Conservation (phyloP, 1,140 invertebrate genomes). For the Thereuonema tuberculata region DNA sequence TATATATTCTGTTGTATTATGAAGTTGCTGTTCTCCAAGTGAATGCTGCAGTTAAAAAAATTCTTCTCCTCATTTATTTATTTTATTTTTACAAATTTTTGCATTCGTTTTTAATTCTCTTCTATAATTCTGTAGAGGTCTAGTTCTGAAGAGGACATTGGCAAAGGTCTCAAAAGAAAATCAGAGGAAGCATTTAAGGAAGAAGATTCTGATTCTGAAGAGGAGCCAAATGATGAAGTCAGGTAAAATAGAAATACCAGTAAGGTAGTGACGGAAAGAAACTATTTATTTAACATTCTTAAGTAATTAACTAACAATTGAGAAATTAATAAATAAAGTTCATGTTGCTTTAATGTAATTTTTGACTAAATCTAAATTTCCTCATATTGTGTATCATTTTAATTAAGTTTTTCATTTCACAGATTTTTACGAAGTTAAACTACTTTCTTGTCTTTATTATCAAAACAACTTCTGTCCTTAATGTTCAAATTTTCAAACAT, state of each 20-base stretch:
- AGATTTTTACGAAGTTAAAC: not conserved
- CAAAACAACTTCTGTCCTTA: not conserved
- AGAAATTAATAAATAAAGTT: not conserved
- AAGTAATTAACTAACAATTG: not conserved
- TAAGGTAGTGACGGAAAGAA: not conserved
- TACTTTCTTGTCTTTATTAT: not conserved
- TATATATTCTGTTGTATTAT: no score
- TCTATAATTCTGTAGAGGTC: no score
- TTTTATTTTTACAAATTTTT: no score
- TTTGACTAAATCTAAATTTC: no score
- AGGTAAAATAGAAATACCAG: conserved; percentile 24
- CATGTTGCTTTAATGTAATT: not conserved
- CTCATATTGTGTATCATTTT: not conserved
- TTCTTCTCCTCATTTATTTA: no score
- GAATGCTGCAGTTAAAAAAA: no score
- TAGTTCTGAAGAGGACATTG: no score
- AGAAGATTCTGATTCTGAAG: conserved; percentile 44
- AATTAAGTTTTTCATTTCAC: not conserved
- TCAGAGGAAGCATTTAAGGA: conserved; percentile 28
- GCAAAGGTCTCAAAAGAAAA: no score
- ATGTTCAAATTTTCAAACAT: not conserved
- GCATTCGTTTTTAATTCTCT: no score
- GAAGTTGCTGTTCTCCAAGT: no score
- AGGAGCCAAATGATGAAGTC: conserved; percentile 80
- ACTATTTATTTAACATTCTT: not conserved